Percentiles rank a stretch among this genome's conserved stretches.
Conservation (phyloP, 2,888 invertebrate genomes). For the Sphaerophoria taeniata region DNA sequence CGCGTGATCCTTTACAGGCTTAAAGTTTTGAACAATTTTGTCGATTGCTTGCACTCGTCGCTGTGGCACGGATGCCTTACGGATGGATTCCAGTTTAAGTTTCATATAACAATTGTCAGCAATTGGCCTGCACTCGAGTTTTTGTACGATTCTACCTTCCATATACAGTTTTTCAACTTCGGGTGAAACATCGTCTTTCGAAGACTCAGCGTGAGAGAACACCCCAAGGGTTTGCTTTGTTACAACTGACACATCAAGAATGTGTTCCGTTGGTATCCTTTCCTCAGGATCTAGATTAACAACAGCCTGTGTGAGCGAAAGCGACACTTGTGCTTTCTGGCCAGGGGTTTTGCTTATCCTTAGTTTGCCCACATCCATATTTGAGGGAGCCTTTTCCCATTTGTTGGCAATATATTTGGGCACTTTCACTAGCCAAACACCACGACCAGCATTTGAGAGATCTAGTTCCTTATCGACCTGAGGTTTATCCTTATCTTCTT, state of each 20-base stretch:
- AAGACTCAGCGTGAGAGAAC: conserved; percentile 89
- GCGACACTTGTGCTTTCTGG: conserved; percentile 93
- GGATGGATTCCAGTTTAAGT: conserved; percentile 93
- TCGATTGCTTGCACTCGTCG: conserved; percentile 94
- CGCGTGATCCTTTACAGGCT: conserved; percentile 96
- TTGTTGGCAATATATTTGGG: conserved; percentile 98
- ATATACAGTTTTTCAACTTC: conserved; percentile 93
- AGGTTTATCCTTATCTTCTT: conserved; percentile 80
- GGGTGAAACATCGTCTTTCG: conserved; percentile 86
- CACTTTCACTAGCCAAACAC: conserved; percentile 98
- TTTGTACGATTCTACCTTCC: conserved; percentile 98
- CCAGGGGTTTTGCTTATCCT: conserved; percentile 92
- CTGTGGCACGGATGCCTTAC: conserved; percentile 93
- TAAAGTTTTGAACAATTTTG: conserved; percentile 94
- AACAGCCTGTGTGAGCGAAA: conserved; percentile 92
- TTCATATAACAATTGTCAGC: conserved; percentile 95
- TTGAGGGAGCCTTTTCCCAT: conserved; percentile 96
- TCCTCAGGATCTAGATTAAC: conserved; percentile 91
- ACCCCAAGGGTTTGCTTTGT: conserved; percentile 96
- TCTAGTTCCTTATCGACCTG: conserved; percentile 92
- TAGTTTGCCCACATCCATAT: conserved; percentile 96
- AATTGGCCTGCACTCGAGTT: conserved; percentile 95
- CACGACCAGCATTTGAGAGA: conserved; percentile 93
- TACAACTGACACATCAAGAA: conserved; percentile 95
- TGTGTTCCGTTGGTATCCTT: conserved; percentile 95